Conservation (phyloP, 1,140 invertebrate genomes). For the Zaprionus ornatus region DNA sequence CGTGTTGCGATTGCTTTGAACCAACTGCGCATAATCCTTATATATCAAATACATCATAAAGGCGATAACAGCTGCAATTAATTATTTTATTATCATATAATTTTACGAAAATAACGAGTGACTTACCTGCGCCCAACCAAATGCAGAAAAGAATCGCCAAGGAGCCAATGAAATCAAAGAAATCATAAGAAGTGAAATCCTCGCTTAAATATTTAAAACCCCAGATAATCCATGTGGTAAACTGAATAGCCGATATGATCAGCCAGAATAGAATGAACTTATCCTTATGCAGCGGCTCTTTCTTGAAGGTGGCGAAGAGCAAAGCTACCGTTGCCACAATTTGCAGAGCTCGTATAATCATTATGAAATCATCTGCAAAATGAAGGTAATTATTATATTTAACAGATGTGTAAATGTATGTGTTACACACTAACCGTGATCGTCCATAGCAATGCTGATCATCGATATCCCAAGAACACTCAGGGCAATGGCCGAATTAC, state of each 20-base stretch:
- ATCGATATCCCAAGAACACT: slow-evolving; percentile 9
- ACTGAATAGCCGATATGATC: neutral
- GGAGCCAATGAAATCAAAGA: neutral
- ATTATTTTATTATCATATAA: neutral
- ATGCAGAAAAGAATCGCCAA: neutral
- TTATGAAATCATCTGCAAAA: slow-evolving; percentile 1
- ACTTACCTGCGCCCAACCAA: slow-evolving; percentile 11
- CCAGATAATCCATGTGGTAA: neutral
- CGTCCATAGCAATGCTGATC: neutral
- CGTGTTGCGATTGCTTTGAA: neutral
- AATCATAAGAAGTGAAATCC: too few species aligned
- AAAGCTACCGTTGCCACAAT: slow-evolving; percentile 16
- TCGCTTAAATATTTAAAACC: slow-evolving; percentile 2
- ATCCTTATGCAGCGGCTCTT: slow-evolving; percentile 24
- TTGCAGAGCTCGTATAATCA: neutral
- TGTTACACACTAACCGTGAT: neutral
- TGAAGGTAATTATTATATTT: too few species aligned
- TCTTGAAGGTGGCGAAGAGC: slow-evolving; percentile 33
- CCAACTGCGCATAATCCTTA: neutral
- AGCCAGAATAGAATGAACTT: slow-evolving; percentile 41
- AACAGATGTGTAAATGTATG: neutral
- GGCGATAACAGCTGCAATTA: neutral
- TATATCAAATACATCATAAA: neutral
- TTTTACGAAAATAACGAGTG: neutral
- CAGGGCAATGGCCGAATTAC: neutral